Base-by-base conservation (phyloP, 2,797 vertebrate genomes). In the Neomorphus geoffroyi region DNA sequence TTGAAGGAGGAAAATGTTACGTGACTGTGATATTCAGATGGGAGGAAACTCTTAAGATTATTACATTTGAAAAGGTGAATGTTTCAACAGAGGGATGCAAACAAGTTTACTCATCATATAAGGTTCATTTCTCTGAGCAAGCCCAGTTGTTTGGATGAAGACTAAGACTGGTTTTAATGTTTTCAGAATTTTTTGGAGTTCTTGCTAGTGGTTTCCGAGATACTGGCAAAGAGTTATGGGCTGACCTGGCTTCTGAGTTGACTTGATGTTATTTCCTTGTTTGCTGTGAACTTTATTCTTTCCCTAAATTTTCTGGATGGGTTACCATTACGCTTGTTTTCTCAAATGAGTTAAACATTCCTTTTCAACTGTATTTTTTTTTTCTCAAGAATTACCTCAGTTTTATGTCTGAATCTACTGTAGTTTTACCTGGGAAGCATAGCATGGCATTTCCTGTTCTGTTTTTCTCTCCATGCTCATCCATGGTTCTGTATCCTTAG, bases 321-420 rank as follows among this genome's bases (percentile, higher is more conserved):
- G 33, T 83, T 92, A 67, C 54, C 57, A 60, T 57, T 50, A 45
- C 37, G 41, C 67, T 74, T 84, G 35, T 91, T 90, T 93, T 89
- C 86, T 84, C 71, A 35, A 87, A 65, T 57, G 45, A 88, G 80
- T 88, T 92, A 86, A 94, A 77, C 92, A 79, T 96, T 94, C 81
- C 91, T 79, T 96, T 93, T 95, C 94, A 88, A 57, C 73, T 88
- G 32, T 87, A 23, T 64, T 92, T 79, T 64, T 93, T 93, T 79
- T 74, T 93, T 73, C 88, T 92, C 70, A 88, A 72, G 72, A 91
- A 94, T 88, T 96, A 94, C 94, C 94, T 96, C 92, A 91, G 80
- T 86, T 96, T 92, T 90, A 48, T 88, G 62, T 93, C 69, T 81
- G 48, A 90, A 77, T 85, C 94, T 95, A 92, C 89, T 92, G 90